Percentiles rank a stretch among this genome's conserved stretches.
phyloP scores from a whole-genome alignment of 2,797 vertebrate genomes.

The Yasuhikotakia modesta region DNA sequence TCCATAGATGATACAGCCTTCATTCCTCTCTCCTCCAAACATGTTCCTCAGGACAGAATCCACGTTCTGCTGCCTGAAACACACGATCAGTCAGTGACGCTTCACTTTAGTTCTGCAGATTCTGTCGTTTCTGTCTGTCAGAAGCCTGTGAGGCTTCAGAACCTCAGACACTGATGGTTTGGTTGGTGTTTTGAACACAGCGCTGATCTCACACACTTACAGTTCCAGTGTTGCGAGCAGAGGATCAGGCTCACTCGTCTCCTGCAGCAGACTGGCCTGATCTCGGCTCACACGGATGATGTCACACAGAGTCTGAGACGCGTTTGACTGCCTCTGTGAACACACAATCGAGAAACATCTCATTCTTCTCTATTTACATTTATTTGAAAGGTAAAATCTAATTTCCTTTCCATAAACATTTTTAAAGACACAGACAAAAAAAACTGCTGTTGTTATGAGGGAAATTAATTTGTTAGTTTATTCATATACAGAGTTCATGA shows the following conservation, averaged over 20 bases:
- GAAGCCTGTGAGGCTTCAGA: no score
- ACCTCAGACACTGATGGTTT: no score
- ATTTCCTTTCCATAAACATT: not conserved
- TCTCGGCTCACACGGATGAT: conserved; percentile 93
- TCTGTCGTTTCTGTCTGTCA: no score
- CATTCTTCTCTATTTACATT: not conserved
- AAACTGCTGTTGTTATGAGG: no score
- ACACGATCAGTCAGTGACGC: conserved; percentile 31
- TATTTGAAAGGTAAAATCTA: not conserved
- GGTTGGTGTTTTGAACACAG: no score
- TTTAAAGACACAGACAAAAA: not conserved
- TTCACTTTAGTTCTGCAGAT: not conserved
- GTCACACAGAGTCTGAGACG: conserved; percentile 94
- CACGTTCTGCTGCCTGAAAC: conserved; percentile 88
- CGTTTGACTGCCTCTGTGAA: conserved; percentile 87
- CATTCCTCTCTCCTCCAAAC: conserved; percentile 88
- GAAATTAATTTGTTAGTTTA: no score
- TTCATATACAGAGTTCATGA: no score
- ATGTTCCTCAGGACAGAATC: conserved; percentile 90
- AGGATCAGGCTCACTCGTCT: conserved; percentile 84
- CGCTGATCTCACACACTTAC: conserved; percentile 77
- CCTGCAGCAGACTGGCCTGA: conserved; percentile 89
- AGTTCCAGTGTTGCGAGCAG: conserved; percentile 89
- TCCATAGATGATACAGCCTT: conserved; percentile 89
- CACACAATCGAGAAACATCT: not conserved